Evolutionary conservation across 1,140 invertebrate genomes (phyloP).

Genomic region (Drosophila arizonae): DNA sequence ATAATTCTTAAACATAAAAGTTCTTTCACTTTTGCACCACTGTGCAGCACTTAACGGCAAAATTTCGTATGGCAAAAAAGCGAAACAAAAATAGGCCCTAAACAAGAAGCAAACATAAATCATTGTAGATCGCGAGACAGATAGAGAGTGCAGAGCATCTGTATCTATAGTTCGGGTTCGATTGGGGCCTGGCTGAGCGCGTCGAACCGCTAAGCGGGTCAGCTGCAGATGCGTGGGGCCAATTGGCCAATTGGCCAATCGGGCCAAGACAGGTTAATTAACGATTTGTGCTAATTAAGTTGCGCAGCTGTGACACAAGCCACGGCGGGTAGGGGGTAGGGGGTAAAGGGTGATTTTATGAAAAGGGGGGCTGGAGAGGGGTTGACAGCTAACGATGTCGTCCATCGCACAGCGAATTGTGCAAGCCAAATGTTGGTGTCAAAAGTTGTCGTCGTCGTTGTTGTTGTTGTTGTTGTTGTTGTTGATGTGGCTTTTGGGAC

Average conservation of each 20-base stretch:
- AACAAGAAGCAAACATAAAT: slow-evolving; percentile 21
- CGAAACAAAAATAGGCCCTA: neutral
- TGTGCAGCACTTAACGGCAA: slow-evolving; percentile 35
- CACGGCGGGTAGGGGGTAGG: too few species aligned
- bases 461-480: neutral
- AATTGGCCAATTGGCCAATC: slow-evolving; percentile 59
- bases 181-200: neutral
- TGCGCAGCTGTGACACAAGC: slow-evolving; percentile 8
- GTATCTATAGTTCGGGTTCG: slow-evolving; percentile 2
- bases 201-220: slow-evolving; percentile 54
- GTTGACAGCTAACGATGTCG: slow-evolving; percentile 16
- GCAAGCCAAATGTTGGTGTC: slow-evolving; percentile 19
- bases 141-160: neutral
- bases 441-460: neutral
- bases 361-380: neutral
- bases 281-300: slow-evolving; percentile 73
- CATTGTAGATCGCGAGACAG: slow-evolving; percentile 15
- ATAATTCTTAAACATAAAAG: too few species aligned
- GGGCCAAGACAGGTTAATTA: slow-evolving; percentile 75
- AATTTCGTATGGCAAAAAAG: slow-evolving; percentile 2
- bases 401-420: slow-evolving; percentile 23
- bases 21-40: slow-evolving; percentile 10
- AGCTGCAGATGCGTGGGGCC: slow-evolving; percentile 68
- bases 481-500: neutral
- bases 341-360: too few species aligned